Base-by-base conservation (phyloP, 2,888 invertebrate species). In the Drosophila mayaguana region DNA sequence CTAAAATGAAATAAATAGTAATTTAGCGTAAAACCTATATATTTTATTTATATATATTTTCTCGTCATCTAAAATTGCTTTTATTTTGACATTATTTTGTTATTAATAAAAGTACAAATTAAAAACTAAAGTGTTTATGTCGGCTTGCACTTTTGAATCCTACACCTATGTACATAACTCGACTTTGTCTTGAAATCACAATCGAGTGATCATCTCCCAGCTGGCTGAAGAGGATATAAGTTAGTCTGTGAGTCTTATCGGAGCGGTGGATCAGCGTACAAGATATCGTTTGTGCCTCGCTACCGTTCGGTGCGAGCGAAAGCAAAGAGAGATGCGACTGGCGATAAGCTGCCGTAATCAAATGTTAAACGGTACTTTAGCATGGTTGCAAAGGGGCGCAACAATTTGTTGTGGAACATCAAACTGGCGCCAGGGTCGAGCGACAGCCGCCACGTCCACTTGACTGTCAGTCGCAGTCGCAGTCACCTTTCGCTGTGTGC, bases 401-500 rank as follows among this genome's bases (percentile, higher is more conserved):
- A 64, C 77, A 78, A 78, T 66, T 78, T 78, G 78, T 63, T 62
- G 66, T 42, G 63, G 63, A 36, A 75, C 75, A 81, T 78, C 78
- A 76, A 73, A 75, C 88, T 88, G 86, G 86, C 86, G 86, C 89
- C 86, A 86, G 67, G 65, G 87, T 87, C 88, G 82, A 65, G 67
- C 60, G 66, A 73, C 74, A 75, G 83, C 80, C 83, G 85, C 82
- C 70, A 71, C 55, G 54, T 62, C 75, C 84, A 85, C 84, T 85
- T 85, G 81, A 87, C 60, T 69, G 62, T 32, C 63, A 71, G 40
- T 53, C 45, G 38, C 61, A 66, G 38, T 53, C 45, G 80, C 68
- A 65, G 75, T 66, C 83, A 84, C 87, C 83, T 79, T 79, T 74
- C 78, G 81, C 67, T 71, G 53, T 61, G 65, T 60, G 63, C 71